These are phyloP conservation scores for Ectropis crepuscularia DNA, from an alignment of 2,888 invertebrate genomes.

Conservation along the genomic window DNA sequence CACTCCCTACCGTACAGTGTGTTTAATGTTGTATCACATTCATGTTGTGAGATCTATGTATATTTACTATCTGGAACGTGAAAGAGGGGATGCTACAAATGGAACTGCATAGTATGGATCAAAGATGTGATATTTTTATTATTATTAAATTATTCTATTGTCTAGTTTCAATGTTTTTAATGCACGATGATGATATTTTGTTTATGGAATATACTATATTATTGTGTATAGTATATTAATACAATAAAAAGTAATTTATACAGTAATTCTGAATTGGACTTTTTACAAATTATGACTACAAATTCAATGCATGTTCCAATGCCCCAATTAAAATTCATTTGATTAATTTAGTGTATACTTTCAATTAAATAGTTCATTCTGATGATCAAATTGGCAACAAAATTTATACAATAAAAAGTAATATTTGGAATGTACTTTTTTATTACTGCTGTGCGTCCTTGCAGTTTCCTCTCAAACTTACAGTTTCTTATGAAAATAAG, in stretches of 20 bases:
- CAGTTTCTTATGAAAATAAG: too few relatives aligned
- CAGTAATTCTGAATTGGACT: constrained; percentile 13
- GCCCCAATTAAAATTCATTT: constrained; percentile 61
- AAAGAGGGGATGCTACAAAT: constrained; percentile 55
- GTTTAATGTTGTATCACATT: constrained; percentile 63
- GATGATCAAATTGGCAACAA: background rate
- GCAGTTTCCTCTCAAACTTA: too few relatives aligned
- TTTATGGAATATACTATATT: constrained; percentile 49
- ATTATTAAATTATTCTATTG: constrained; percentile 67
- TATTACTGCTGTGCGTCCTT: too few relatives aligned
- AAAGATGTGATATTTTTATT: constrained; percentile 80
- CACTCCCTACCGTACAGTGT: constrained; percentile 62
- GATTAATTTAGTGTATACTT: constrained; percentile 17
- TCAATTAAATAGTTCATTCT: background rate
- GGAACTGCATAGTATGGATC: constrained; percentile 78
- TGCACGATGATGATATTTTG: constrained; percentile 47
- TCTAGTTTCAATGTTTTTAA: constrained; percentile 52
- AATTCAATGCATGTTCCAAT: constrained; percentile 65
- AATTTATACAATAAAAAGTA: background rate
- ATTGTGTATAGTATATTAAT: constrained; percentile 50
- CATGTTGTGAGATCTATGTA: constrained; percentile 58
- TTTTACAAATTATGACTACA: constrained; percentile 18
- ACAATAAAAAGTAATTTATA: constrained; percentile 38
- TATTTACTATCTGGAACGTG: constrained; percentile 36
- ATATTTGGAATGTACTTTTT: too few relatives aligned